These are phyloP conservation scores for Platysteira castanea DNA, from an alignment of 2,113 vertebrate genomes.

Conservation along the genomic window DNA sequence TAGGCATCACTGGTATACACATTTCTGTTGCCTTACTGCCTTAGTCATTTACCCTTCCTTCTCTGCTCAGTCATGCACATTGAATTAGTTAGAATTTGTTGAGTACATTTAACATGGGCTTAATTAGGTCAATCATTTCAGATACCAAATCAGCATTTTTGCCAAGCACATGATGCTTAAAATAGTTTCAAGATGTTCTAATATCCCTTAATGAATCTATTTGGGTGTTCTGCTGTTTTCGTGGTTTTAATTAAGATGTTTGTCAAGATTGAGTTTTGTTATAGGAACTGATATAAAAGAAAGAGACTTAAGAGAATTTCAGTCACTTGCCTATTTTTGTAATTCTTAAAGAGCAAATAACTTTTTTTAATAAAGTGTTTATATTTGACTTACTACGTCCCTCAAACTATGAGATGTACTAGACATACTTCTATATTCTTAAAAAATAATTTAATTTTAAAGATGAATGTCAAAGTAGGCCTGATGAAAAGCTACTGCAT, in stretches of 20 bases:
- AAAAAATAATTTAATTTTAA: not conserved
- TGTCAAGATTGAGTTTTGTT: constrained; percentile 25
- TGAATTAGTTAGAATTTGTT: constrained; percentile 13
- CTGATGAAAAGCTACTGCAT: not conserved
- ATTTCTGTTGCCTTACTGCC: not conserved
- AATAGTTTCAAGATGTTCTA: constrained; percentile 30
- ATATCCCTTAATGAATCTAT: constrained; percentile 9
- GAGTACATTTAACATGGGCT: not conserved
- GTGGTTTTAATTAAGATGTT: not conserved
- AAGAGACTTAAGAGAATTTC: constrained; percentile 31
- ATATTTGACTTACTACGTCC: not conserved
- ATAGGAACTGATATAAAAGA: not conserved
- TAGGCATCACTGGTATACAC: not conserved
- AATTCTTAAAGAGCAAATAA: not conserved
- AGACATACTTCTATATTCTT: not conserved
- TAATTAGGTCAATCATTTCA: constrained; percentile 16
- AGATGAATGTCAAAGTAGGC: not conserved
- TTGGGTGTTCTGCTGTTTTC: not conserved
- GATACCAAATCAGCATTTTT: not conserved
- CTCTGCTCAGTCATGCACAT: not conserved
- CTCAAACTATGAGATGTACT: not conserved
- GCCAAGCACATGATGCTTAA: not conserved
- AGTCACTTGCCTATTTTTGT: not conserved
- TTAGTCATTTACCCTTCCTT: not conserved
- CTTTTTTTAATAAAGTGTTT: not conserved